Evolutionary conservation across 2,113 vertebrate species (phyloP), one percentile per base, ranked within the genome.

Genomic region (Grammomys surdaster): DNA sequence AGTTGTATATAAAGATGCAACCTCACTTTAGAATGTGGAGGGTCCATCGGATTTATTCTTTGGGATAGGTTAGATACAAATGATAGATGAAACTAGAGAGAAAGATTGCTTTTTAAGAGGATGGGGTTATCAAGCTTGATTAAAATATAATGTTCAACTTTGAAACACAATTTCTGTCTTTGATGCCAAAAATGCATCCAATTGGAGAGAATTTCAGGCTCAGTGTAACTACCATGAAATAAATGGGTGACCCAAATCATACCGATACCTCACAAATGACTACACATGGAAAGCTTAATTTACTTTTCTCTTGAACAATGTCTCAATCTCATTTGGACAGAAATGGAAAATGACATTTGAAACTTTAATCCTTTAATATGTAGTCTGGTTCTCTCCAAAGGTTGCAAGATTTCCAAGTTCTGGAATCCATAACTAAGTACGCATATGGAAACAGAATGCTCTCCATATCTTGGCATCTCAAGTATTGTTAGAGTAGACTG

Each of bases 391-490:
- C 91, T 98, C 96, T 96, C 96, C 90, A 95, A 94, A 97, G 84
- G 87, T 96, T 97, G 93, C 93, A 96, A 95, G 63, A 70, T 95
- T 98, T 98, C 95, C 95, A 96, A 96, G 89, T 96, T 96, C 96
- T 96, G 95, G 88, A 96, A 96, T 89, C 97, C 92, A 97, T 96
- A 97, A 97, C 67, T 87, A 87, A 89, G 73, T 78, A 94, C 96
- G 86, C 95, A 97, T 98, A 97, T 97, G 97, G 96, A 98, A 96
- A 97, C 91, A 94, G 82, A 97, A 94, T 96, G 94, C 95, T 97
- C 97, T 97, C 76, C 97, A 95, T 95, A 95, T 82, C 85, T 96
- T 97, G 92, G 93, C 88, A 87, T 94, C 89, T 78, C 36, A 17
- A 93, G 90, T 91, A 96, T 78, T 93, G 95, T 91, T 87, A 94